Percentiles rank a stretch among this genome's conserved stretches.
phyloP scores from a whole-genome alignment of 1,140 invertebrate species.

The Musca vetustissima region DNA sequence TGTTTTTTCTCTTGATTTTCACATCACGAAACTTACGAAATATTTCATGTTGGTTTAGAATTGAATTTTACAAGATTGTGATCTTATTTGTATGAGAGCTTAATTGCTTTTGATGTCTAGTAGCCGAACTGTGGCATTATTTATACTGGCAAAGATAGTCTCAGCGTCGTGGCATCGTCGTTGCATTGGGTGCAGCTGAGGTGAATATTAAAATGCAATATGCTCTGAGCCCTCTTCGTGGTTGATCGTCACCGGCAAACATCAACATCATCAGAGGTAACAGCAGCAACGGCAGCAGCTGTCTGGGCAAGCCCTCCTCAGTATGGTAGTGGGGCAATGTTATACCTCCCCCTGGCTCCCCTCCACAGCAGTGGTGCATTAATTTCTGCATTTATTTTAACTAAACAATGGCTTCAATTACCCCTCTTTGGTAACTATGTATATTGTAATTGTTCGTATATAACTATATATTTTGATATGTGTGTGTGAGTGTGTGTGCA shows the following conservation, averaged over 20 bases:
- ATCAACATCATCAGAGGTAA: not conserved
- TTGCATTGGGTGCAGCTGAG: conserved; percentile 8
- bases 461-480: no score
- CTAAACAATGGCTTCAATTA: no score
- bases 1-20: not conserved
- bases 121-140: not conserved
- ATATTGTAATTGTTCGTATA: no score
- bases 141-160: not conserved
- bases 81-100: conserved; percentile 13
- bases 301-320: no score
- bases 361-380: no score
- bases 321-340: no score
- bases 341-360: no score
- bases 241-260: not conserved
- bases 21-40: conserved; percentile 18
- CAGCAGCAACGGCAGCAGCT: not conserved
- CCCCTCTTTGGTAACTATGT: no score
- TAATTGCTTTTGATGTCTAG: conserved; percentile 18
- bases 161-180: not conserved
- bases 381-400: no score
- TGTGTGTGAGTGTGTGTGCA: no score
- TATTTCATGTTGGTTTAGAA: conserved; percentile 16
- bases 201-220: no score
- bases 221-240: not conserved
- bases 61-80: conserved; percentile 3